Evolutionary conservation across 2,888 invertebrate genomes (phyloP).

Genomic region (Erebia epiphron): DNA sequence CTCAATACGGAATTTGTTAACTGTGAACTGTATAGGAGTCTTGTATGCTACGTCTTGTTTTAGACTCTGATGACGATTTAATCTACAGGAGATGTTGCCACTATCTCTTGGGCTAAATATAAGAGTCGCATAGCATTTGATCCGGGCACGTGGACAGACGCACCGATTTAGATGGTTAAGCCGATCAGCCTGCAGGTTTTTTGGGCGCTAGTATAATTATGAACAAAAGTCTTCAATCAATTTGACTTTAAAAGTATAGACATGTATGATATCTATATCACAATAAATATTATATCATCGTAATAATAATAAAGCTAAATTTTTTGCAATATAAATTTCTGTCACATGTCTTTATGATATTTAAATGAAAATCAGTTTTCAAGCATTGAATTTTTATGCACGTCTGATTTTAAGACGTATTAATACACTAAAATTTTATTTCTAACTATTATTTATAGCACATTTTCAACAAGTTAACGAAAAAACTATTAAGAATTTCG

Average conservation of each 20-base stretch:
- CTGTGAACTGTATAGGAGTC: too few species aligned
- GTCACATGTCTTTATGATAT: too few species aligned
- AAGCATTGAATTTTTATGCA: too few species aligned
- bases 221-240: conserved; percentile 12
- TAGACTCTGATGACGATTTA: not conserved
- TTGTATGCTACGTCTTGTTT: too few species aligned
- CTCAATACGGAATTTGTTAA: too few species aligned
- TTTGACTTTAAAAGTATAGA: too few species aligned
- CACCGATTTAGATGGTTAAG: conserved; percentile 55
- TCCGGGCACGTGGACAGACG: conserved; percentile 67
- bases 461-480: not conserved
- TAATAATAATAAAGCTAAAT: not conserved
- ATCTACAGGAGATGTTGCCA: conserved; percentile 55
- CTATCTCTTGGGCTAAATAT: conserved; percentile 6
- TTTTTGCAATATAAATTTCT: too few species aligned
- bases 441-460: not conserved
- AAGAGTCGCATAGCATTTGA: conserved; percentile 48
- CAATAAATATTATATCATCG: too few species aligned
- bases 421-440: too few species aligned
- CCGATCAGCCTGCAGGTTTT: conserved; percentile 59
- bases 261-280: too few species aligned
- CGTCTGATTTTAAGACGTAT: not conserved
- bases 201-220: conserved; percentile 12
- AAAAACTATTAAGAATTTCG: not conserved
- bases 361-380: too few species aligned